A percentile compares a stretch with the other conserved stretches of the same genome.
Evolutionary conservation across 2,797 vertebrate species (phyloP).

Genomic region (Crocodylus rhombifer): DNA sequence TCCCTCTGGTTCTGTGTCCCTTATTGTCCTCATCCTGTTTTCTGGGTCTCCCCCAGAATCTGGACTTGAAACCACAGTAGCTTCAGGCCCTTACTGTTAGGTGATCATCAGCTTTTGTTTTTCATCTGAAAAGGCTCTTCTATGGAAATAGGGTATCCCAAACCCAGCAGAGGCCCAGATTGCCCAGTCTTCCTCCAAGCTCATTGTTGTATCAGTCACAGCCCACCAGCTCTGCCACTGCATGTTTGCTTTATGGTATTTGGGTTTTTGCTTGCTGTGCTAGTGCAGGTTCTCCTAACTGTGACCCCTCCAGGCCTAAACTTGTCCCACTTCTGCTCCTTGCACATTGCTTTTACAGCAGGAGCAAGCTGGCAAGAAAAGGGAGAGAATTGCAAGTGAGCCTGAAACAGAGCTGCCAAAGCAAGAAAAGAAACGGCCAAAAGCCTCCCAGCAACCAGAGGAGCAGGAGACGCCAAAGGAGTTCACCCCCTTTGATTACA

Average conservation of each 20-base stretch:
- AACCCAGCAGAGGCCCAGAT: background rate
- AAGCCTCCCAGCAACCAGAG: constrained; percentile 71
- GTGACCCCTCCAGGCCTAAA: background rate
- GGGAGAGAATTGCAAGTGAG: constrained; percentile 82
- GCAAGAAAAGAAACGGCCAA: constrained; percentile 86
- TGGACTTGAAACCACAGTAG: background rate
- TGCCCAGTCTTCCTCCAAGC: background rate
- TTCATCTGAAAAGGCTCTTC: background rate
- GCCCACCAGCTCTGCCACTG: background rate
- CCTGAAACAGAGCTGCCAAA: constrained; percentile 79
- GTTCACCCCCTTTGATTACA: constrained; percentile 95
- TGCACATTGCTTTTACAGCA: constrained; percentile 60
- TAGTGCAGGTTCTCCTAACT: background rate
- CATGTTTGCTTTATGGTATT: background rate
- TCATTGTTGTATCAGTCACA: fast-evolving
- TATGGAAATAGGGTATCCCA: background rate
- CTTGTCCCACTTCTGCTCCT: background rate
- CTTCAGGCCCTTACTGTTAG: background rate
- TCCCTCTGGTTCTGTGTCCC: background rate
- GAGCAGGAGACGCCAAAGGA: constrained; percentile 66
- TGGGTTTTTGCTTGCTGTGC: background rate
- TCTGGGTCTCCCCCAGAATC: background rate
- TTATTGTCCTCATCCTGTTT: background rate
- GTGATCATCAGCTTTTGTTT: background rate
- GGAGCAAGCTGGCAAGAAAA: constrained; percentile 78